Base-by-base conservation (phyloP, 2,797 vertebrate species). In the Tenualosa ilisha region DNA sequence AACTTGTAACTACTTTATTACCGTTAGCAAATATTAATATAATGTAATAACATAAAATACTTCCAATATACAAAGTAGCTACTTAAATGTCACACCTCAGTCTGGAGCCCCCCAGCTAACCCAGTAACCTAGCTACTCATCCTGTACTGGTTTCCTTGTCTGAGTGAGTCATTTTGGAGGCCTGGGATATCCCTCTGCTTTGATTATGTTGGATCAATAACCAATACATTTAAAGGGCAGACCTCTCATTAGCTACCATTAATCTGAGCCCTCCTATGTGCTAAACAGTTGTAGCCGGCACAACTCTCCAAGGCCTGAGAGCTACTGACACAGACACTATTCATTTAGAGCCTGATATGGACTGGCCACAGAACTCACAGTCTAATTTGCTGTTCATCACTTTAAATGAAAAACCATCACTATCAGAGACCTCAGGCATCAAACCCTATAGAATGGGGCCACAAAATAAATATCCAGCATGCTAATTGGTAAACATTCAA, bases 181-280 rank as follows among this genome's bases (percentile, higher is more conserved):
- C 85, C 87, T 86, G 85, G 87, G 86, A 89, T 88, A 88, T 94
- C 88, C 49, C 91, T 93, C 83, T 87, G 79, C 88, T 86, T 68
- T 91, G 91, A 93, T 92, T 91, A 90, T 85, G 85, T 91, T 90
- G 92, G 91, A 93, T 94, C 93, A 93, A 94, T 95, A 94, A 94
- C 94, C 93, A 94, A 94, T 95, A 93, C 83, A 88, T 90, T 93
- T 87, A 92, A 90, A 93, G 87, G 92, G 89, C 91, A 91, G 88
- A 90, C 84, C 87, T 86, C 90, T 92, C 92, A 93, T 94, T 93
- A 92, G 91, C 91, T 92, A 91, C 72, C 17, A 79, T 79, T 79
- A 79, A 79, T 79, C 72, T 79, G 37, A 46, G 72, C 20, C 72
- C 72, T 46, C 37, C 72, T 79, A 46, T 13, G 72, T 79, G 72